Conservation (phyloP, 1,140 invertebrate species). For the Trichogramma pretiosum region DNA sequence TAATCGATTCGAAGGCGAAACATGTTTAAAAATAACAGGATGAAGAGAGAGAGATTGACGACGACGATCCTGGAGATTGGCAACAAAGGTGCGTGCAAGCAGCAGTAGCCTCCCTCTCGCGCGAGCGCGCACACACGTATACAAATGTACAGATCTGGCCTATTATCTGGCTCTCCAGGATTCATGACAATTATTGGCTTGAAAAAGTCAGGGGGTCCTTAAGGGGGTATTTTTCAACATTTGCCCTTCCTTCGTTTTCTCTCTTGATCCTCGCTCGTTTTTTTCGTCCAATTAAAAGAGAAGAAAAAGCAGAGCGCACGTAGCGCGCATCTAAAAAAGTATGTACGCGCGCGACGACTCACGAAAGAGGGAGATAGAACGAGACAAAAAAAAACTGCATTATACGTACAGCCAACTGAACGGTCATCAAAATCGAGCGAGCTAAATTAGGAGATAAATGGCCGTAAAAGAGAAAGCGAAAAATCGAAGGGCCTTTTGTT, state of each 20-base stretch:
- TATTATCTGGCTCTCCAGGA: slow-evolving; percentile 1
- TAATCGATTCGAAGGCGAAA: too few species aligned
- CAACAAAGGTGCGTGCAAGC: too few species aligned
- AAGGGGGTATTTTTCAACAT: slow-evolving; percentile 7
- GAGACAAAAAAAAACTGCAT: too few species aligned
- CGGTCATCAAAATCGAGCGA: too few species aligned
- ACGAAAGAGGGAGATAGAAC: slow-evolving; percentile 1
- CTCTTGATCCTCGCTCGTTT: not conserved
- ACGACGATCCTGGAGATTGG: too few species aligned
- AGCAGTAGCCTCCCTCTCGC: not conserved
- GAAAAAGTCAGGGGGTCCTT: not conserved
- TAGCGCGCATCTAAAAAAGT: not conserved
- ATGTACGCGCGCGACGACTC: not conserved
- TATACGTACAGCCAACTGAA: too few species aligned
- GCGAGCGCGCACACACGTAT: not conserved
- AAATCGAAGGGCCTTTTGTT: slow-evolving; percentile 21
- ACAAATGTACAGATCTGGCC: not conserved
- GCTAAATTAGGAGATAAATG: slow-evolving; percentile 19
- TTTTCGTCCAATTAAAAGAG: slow-evolving; percentile 17
- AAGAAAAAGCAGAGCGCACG: slow-evolving; percentile 4
- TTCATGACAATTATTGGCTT: slow-evolving; percentile 12
- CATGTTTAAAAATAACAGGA: not conserved
- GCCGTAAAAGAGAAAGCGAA: slow-evolving; percentile 14
- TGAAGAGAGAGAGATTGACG: not conserved
- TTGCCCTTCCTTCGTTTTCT: not conserved